Evolutionary conservation across 2,797 vertebrate genomes (phyloP), one percentile per base, ranked within the genome.

Genomic region (Uromys caudimaculatus): DNA sequence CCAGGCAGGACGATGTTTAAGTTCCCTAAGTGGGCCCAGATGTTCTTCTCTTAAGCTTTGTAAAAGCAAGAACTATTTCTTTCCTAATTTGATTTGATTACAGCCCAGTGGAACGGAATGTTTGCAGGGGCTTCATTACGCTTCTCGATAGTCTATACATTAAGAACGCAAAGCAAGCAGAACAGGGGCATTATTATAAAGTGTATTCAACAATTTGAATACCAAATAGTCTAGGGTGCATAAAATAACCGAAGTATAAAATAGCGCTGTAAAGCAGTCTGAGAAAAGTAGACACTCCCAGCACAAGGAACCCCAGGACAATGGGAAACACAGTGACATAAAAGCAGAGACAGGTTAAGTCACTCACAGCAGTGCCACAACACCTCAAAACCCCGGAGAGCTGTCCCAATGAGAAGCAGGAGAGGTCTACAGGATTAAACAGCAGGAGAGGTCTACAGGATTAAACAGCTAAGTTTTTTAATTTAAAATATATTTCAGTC

Each of bases 51-150:
- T 54, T 47, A 94, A 86, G 41, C 32, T 85, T 89, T 81, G 54
- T 67, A 92, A 93, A 92, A 50, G 52, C 54, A 93, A 96, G 23
- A 94, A 82, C 71, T 83, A 79, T 83, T 96, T 93, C 27, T 78
- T 95, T 91, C 93, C 77, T 44, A 95, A 95, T 96, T 67, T 54
- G 35, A 87, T 73, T 89, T 96, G 64, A 95, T 81, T 90, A 88
- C 16, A 94, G 83, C 4, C 27, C 77, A 89, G 79, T 41, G 67
- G 47, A 85, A 90, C 76, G 60, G 27, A 86, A 87, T 79, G 29
- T 93, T 84, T 87, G 14, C 27, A 77, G 75, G 35, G 47, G 35
- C 89, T 95, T 95, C 86, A 85, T 38, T 95, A 69, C 62, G 41
- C 90, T 96, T 96, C 81, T 78, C 71, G 73, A 85, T 82, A 92